Percentiles rank a stretch among this genome's conserved stretches.
These are phyloP conservation scores for Drosophila pandora DNA, from an alignment of 1,140 invertebrate genomes.

Conservation along the genomic window DNA sequence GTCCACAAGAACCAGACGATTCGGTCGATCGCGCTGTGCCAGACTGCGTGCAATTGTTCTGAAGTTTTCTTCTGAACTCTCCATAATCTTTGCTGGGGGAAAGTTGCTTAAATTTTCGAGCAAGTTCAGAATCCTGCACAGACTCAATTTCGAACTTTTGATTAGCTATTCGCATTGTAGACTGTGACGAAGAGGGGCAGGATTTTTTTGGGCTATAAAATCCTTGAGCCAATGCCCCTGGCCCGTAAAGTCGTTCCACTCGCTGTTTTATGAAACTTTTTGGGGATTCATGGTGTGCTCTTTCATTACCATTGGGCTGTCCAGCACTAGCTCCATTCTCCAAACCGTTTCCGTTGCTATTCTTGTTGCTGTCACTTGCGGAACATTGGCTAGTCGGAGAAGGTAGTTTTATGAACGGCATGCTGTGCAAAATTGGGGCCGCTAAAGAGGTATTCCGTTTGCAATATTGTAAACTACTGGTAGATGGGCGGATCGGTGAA, in stretches of 20 bases:
- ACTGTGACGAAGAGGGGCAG: conserved; percentile 5
- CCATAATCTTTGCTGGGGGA: conserved; percentile 82
- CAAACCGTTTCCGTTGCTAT: conserved; percentile 24
- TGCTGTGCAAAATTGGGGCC: conserved; percentile 83
- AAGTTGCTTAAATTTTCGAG: conserved; percentile 74
- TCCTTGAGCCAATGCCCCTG: conserved; percentile 91
- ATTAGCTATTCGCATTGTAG: neutral
- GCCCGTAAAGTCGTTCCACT: conserved; percentile 93
- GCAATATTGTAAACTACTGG: conserved; percentile 85
- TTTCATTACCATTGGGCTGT: conserved; percentile 27
- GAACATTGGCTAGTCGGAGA: conserved; percentile 31
- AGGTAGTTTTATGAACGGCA: conserved; percentile 71
- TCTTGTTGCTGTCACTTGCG: conserved; percentile 26
- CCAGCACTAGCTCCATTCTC: conserved; percentile 30
- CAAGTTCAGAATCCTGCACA: conserved; percentile 55
- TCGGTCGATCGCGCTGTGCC: conserved; percentile 16
- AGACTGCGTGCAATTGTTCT: conserved; percentile 80
- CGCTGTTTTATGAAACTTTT: conserved; percentile 93
- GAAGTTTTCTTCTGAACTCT: conserved; percentile 84
- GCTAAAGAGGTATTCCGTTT: conserved; percentile 85
- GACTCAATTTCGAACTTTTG: conserved; percentile 27
- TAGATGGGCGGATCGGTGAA: conserved; percentile 87
- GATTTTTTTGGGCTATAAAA: conserved; percentile 89
- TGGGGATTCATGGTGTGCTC: conserved; percentile 13
- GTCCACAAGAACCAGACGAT: neutral